Base-by-base conservation (phyloP, 2,888 invertebrate genomes). In the Tetranychus piercei region DNA sequence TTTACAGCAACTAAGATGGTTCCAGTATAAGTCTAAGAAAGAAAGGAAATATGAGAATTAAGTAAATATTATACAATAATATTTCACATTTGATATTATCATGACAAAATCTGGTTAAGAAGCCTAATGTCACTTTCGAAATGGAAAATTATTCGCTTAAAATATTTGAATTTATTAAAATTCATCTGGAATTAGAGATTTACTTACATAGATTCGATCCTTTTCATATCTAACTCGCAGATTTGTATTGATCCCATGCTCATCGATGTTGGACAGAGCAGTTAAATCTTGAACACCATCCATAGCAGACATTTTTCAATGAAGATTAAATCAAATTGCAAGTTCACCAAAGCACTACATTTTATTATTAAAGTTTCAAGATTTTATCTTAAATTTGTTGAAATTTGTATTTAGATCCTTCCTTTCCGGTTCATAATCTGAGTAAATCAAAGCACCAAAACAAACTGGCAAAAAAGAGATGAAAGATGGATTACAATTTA, bases 1-100 rank as follows among this genome's bases (percentile, higher is more conserved):
- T 94, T 94, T 79, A 94, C 92, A 80, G 93, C 92, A 80, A 93
- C 90, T 81, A 94, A 86, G 84, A 94, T 93, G 77, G 92, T 90
- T 79, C 93, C 93, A 75, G 92, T 91, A 84, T 92, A 93, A 76
- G 93, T 94, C 93, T 94, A 86, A 71, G n/a, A 1, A 34, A 20
- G 7, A 69, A 69, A 43, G 11, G 9, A 44, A 44, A 43, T 44
- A 44, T 71, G 43, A 43, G 15, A 44, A 44, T 71, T 71, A 18
- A 34, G 34, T 34, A 34, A 34, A 34, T 65, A 65, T 20, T 65
- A n/a, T 65, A 65, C 20, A n/a, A n/a, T 65, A 20, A 20, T 65
- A n/a, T 18, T 20, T n/a, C 65, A 20, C 6, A 20, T n/a, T 20
- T 65, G 65, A n/a, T 18, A 65, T 3, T 65, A 65, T 34, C 34